phyloP scores from a whole-genome alignment of 64 coral and sea anemone species.

The Stylophora pistillata region DNA sequence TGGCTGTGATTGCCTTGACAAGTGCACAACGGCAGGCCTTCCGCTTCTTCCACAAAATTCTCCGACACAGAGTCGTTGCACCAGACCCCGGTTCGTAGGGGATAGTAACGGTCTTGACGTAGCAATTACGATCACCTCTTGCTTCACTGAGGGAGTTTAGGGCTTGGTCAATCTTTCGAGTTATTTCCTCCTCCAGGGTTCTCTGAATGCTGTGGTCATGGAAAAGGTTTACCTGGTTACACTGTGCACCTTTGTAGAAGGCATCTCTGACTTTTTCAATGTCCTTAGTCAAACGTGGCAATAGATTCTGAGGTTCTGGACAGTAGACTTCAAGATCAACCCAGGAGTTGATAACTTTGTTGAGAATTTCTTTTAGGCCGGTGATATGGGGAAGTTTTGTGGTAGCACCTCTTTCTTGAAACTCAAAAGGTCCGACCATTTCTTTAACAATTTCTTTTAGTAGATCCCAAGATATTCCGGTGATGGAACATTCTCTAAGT shows the following conservation, averaged over 20 bases:
- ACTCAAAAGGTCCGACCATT: slow-evolving; percentile 40
- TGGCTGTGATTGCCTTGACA: slow-evolving; percentile 38
- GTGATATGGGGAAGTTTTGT: slow-evolving; percentile 53
- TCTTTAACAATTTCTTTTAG: slow-evolving; percentile 42
- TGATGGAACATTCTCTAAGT: slow-evolving; percentile 36
- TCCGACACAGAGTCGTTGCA: slow-evolving; percentile 60
- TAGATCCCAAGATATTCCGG: slow-evolving; percentile 18
- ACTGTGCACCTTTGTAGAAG: slow-evolving; percentile 53
- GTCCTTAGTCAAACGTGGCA: background rate
- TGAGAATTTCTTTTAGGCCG: slow-evolving; percentile 22
- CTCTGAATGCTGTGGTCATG: slow-evolving; percentile 46
- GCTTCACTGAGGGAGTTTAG: slow-evolving; percentile 7
- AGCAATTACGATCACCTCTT: background rate
- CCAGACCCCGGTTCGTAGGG: slow-evolving; percentile 69
- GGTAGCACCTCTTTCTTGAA: slow-evolving; percentile 45
- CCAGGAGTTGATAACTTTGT: slow-evolving; percentile 56
- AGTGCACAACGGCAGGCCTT: slow-evolving; percentile 57
- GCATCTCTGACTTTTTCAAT: slow-evolving; percentile 43
- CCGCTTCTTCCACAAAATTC: slow-evolving; percentile 53
- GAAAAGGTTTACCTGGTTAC: slow-evolving; percentile 39
- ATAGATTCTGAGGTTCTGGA: slow-evolving; percentile 26
- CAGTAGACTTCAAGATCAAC: slow-evolving; percentile 65
- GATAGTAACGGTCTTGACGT: slow-evolving; percentile 44
- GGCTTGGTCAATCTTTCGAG: background rate
- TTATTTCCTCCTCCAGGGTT: slow-evolving; percentile 22